A percentile compares a stretch with the other conserved stretches of the same genome.
These are phyloP conservation scores for Stigmatopora nigra DNA, from an alignment of 2,113 vertebrate genomes.

Conservation along the genomic window DNA sequence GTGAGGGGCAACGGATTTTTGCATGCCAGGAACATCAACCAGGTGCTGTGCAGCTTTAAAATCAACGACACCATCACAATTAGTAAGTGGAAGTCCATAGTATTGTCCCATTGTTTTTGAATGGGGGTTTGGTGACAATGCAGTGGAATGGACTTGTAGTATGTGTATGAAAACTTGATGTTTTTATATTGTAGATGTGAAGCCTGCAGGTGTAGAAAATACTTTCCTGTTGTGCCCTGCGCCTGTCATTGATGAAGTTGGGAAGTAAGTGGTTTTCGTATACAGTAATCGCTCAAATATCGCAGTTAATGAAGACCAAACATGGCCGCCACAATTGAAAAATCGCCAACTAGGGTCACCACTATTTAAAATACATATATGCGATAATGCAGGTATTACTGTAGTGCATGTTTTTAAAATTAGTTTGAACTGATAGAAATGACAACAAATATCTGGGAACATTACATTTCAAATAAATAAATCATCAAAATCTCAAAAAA, in stretches of 20 bases:
- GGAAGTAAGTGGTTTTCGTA: constrained; percentile 74
- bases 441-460: no score
- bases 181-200: constrained; percentile 67
- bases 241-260: constrained; percentile 74
- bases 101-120: background rate
- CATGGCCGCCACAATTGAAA: no score
- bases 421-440: no score
- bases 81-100: constrained; percentile 71
- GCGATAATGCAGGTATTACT: no score
- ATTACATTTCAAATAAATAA: no score
- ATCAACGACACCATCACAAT: constrained; percentile 76
- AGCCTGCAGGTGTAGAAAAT: constrained; percentile 68
- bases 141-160: background rate
- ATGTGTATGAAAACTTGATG: background rate
- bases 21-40: constrained; percentile 73
- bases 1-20: constrained; percentile 82
- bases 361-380: no score
- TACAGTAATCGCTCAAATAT: no score
- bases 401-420: no score
- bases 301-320: no score
- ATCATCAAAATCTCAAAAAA: no score
- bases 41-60: constrained; percentile 89
- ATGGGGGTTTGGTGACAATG: no score
- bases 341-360: no score
- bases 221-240: constrained; percentile 80